Evolutionary conservation across 2,113 vertebrate species (phyloP), one percentile per base, ranked within the genome.

Genomic region (Ariopsis seemanni): DNA sequence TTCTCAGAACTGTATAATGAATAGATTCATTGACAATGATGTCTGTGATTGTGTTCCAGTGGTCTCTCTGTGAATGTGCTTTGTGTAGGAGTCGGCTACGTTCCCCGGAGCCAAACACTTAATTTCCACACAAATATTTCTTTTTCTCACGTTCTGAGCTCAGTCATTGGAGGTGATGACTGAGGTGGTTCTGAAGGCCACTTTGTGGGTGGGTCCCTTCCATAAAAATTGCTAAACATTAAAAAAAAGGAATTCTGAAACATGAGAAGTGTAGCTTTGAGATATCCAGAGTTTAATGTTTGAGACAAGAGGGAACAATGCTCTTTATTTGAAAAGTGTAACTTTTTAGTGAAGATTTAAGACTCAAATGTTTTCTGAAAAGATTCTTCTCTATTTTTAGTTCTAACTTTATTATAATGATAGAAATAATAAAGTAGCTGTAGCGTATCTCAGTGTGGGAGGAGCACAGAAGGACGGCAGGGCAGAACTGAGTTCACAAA

Each of bases 1-100:
- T 83, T 48, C 63, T 60, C 77, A 75, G 75, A 57, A 58, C 57
- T 27, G 42, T 85, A n/a, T 79, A 87, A 89, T 90, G 84, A 89
- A 87, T 86, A 80, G 71, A 85, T 86, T 71, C 48, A 30, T 20
- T 42, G 57, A 18, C 69, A 86, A 62, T 58, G 78, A 83, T 53
- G 60, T 69, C 34, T 50, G 18, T 42, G 27, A n/a, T n/a, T 82
- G 27, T 82, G 60, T 84, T 67, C 20, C 53, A 83, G 25, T 10
- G 48, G 48, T 20, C 85, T 67, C 62, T 88, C 72, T 78, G 9
- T 48, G 86, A n/a, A 27, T 25, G 50, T 60, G 52, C 84, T 62
- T 53, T 25, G 34, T 78, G 77, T 53, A 58, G 48, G 72, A 84
- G 78, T 84, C 55, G 34, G 77, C 55, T 27, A 60, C 30, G 69